Percentiles rank a stretch among this genome's conserved stretches.
Evolutionary conservation across 2,888 invertebrate species (phyloP).

Genomic region (Zele albiditarsus): DNA sequence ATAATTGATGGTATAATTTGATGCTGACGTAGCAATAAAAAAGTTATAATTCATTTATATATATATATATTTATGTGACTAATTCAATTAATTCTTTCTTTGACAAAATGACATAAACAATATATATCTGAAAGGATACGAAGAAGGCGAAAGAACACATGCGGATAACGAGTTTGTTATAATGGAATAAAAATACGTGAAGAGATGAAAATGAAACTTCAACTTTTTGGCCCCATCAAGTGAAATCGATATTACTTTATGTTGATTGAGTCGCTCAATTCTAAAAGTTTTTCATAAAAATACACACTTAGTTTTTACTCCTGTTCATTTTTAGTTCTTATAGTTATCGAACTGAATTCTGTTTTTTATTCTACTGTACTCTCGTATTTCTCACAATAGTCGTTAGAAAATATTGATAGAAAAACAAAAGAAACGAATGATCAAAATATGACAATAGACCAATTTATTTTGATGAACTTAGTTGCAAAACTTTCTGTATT

Average conservation of each 20-base stretch:
- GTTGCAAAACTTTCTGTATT: conserved; percentile 21
- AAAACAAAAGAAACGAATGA: too few relatives aligned
- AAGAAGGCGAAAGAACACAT: not conserved
- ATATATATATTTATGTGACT: too few relatives aligned
- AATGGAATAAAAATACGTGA: not conserved
- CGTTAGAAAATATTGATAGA: too few relatives aligned
- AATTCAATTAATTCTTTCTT: too few relatives aligned
- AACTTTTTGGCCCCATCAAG: not conserved
- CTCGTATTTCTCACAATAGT: not conserved
- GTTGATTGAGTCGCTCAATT: not conserved
- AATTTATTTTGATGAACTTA: conserved; percentile 7
- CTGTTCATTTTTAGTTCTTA: not conserved
- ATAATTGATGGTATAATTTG: too few relatives aligned
- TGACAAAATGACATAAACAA: not conserved
- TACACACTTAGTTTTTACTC: not conserved
- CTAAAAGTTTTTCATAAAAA: not conserved
- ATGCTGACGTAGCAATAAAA: too few relatives aligned
- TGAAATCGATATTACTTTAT: conserved; percentile 29
- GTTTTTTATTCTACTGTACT: conserved; percentile 10
- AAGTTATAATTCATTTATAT: too few relatives aligned
- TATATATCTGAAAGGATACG: not conserved
- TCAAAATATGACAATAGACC: not conserved
- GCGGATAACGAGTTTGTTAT: not conserved
- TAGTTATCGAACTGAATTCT: not conserved
- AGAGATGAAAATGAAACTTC: not conserved